Evolutionary conservation across 1,140 invertebrate genomes (phyloP), one percentile per base, ranked within the genome.

Genomic region (Pseudobourletiella spinata): DNA sequence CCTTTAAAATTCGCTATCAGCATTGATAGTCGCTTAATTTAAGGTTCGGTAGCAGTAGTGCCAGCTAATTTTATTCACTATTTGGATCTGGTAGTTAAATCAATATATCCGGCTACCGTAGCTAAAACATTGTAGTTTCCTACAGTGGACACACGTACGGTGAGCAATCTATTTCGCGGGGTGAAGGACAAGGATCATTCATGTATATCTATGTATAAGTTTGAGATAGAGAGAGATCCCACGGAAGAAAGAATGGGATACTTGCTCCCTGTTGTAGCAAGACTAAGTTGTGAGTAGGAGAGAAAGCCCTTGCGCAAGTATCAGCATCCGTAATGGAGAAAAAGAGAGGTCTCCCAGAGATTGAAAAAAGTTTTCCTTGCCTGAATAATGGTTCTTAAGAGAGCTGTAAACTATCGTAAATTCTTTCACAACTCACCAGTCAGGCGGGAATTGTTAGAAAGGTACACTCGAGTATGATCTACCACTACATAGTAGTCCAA

Each of bases 331-430:
- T 51, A 57, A 57, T 62, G 60, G 54, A 43, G 54, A 57, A 62
- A 57, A 62, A 26, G 60, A 61, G 59, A 55, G 48, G n/a, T 56
- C 18, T 11, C 39, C 58, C 59, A 65, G 58, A 57, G 63, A 65
- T 60, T 60, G 58, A 65, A 61, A 65, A 65, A 65, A 57, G 59
- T 65, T 65, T 61, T 52, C 64, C 54, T 61, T 58, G 59, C 58
- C 59, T 61, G 59, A 65, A 65, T 65, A 65, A 65, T 65, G 64
- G 64, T 61, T 61, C 64, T 65, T 65, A 65, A 61, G 64, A 65
- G 64, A 65, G 64, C 55, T 65, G 64, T 65, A 65, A 65, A 65
- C 59, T 65, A 61, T 65, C 64, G 64, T 65, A 65, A 65, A 65
- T 65, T 65, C 64, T 65, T 65, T 65, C 54, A 57, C 55, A 61